Conservation (phyloP, 2,888 invertebrate species). For the Cephus rjabovi region DNA sequence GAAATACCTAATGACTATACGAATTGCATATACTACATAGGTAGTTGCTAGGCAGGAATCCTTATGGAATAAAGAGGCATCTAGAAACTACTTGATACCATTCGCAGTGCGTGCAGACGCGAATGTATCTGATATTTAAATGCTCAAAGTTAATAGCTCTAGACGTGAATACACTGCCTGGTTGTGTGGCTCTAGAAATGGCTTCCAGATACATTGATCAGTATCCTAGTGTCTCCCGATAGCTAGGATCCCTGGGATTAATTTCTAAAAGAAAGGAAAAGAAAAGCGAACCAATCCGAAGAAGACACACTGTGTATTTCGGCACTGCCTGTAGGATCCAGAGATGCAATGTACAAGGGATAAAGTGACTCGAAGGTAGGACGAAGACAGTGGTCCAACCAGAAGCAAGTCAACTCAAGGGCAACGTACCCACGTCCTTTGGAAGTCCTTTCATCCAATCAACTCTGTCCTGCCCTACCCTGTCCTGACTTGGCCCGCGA, state of each 20-base stretch:
- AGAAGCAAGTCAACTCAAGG: not conserved
- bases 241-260: not conserved
- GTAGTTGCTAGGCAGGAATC: not conserved
- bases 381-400: conserved; percentile 2
- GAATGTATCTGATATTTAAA: not conserved
- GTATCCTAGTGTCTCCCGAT: not conserved
- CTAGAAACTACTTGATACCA: not conserved
- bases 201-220: conserved; percentile 1
- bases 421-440: conserved; percentile 8
- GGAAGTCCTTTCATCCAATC: conserved; percentile 3
- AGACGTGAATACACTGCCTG: conserved; percentile 15
- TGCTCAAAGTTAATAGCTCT: conserved; percentile 21
- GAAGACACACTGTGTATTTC: not conserved
- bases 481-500: not conserved
- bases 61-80: not conserved
- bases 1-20: not conserved
- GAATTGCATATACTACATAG: not conserved
- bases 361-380: not conserved
- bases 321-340: not conserved
- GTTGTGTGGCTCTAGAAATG: not conserved
- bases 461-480: not conserved
- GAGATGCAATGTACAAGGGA: not conserved
- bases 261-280: not conserved
- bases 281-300: not conserved
- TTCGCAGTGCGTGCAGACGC: not conserved